Evolutionary conservation across 23 tunicate genomes (phyloP).

Genomic region (Clavelina lepadiformis): DNA sequence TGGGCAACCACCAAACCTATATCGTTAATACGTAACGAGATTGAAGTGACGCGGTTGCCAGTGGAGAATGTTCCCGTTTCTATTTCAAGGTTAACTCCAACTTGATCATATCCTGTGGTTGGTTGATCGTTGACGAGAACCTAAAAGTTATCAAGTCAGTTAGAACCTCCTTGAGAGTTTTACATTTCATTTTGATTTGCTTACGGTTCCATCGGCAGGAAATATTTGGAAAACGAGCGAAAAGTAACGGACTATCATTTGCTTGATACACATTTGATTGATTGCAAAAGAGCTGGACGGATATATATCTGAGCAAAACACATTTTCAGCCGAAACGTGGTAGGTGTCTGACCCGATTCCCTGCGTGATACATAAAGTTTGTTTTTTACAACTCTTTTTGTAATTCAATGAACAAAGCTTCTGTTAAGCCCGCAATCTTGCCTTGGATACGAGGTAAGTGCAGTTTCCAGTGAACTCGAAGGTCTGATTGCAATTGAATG

Average conservation of each 20-base stretch:
- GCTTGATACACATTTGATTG: constrained; percentile 3
- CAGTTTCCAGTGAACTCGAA: background rate
- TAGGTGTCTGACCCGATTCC: background rate
- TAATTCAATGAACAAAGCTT: too few species aligned
- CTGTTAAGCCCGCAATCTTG: background rate
- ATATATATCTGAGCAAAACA: background rate
- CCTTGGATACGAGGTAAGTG: background rate
- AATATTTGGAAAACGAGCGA: background rate
- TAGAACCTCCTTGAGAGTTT: background rate
- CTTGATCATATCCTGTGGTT: background rate
- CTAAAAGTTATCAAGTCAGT: background rate
- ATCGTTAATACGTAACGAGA: background rate
- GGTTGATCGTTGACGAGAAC: background rate
- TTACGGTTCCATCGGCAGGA: background rate
- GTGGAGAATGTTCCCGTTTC: background rate
- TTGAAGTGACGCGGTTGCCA: constrained; percentile 1
- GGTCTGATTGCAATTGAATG: background rate
- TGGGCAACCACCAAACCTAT: constrained; percentile 2
- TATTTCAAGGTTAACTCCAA: background rate
- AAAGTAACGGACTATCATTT: background rate
- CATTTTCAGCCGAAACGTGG: background rate
- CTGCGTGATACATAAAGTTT: too few species aligned
- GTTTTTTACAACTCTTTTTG: too few species aligned
- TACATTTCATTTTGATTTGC: too few species aligned
- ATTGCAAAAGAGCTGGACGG: background rate